Evolutionary conservation across 2,888 invertebrate genomes (phyloP).

Genomic region (Scaptodrosophila latifasciaeformis): DNA sequence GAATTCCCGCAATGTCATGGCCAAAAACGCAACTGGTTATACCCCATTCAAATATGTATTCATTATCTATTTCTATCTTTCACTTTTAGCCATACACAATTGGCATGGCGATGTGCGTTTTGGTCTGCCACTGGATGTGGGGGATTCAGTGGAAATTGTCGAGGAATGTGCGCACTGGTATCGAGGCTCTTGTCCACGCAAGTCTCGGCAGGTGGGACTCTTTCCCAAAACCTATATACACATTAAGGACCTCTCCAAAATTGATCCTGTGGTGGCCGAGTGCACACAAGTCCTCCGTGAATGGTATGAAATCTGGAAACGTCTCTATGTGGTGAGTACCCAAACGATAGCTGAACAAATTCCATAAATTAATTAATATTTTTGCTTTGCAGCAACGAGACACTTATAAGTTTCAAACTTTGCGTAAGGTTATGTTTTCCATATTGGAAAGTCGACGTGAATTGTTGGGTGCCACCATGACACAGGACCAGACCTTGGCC

Average conservation of each 20-base stretch:
- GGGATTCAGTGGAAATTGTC: constrained; percentile 92
- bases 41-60: constrained; percentile 1
- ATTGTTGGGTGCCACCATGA: constrained; percentile 89
- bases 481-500: constrained; percentile 92
- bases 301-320: constrained; percentile 96
- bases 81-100: constrained; percentile 86
- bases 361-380: not conserved
- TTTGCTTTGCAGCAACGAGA: constrained; percentile 81
- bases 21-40: constrained; percentile 53
- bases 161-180: constrained; percentile 92
- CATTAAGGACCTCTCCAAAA: constrained; percentile 89
- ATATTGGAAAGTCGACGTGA: constrained; percentile 89
- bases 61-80: constrained; percentile 2
- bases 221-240: constrained; percentile 90
- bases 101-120: constrained; percentile 88
- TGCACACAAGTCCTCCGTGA: constrained; percentile 93
- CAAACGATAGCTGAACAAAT: constrained; percentile 11
- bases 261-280: constrained; percentile 93
- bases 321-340: constrained; percentile 87
- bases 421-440: constrained; percentile 93
- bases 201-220: constrained; percentile 80
- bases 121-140: constrained; percentile 90
- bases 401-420: constrained; percentile 87
- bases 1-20: constrained; percentile 57
- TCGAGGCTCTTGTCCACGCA: constrained; percentile 88